phyloP scores from a whole-genome alignment of 2,888 invertebrate species.

The Ceriagrion tenellum region DNA sequence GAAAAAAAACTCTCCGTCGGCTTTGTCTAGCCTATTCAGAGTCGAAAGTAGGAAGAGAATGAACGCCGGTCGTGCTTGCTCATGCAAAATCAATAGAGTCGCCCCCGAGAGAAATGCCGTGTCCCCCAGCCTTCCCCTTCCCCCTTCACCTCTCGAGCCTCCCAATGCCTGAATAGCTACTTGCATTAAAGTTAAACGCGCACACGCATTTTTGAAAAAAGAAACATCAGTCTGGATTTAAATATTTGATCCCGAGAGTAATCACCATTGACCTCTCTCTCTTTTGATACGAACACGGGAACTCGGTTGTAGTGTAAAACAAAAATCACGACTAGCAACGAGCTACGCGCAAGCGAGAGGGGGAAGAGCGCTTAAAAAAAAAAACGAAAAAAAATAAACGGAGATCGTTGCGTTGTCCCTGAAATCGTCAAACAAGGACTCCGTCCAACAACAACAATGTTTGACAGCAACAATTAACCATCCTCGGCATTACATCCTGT shows the following conservation, averaged over 20 bases:
- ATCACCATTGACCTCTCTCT: background rate
- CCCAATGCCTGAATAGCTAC: background rate
- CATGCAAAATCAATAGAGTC: conserved; percentile 19
- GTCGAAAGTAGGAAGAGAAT: background rate
- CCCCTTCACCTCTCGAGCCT: background rate
- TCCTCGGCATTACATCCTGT: background rate
- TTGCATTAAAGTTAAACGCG: conserved; percentile 7
- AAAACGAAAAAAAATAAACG: background rate
- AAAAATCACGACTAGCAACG: background rate
- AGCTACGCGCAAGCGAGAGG: background rate
- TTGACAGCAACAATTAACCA: background rate
- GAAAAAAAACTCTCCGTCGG: background rate
- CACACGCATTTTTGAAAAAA: background rate
- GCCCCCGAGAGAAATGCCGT: background rate
- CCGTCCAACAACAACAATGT: background rate
- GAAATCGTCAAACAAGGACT: background rate
- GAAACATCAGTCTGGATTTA: background rate
- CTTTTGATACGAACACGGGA: background rate
- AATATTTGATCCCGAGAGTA: conserved; percentile 2
- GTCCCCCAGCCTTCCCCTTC: background rate
- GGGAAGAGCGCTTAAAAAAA: background rate
- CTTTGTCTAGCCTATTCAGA: conserved; percentile 6
- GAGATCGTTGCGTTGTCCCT: background rate
- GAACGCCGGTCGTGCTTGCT: background rate
- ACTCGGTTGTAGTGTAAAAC: background rate